Evolutionary conservation across 2,797 vertebrate species (phyloP).

Genomic region (Galagoides demidoff): DNA sequence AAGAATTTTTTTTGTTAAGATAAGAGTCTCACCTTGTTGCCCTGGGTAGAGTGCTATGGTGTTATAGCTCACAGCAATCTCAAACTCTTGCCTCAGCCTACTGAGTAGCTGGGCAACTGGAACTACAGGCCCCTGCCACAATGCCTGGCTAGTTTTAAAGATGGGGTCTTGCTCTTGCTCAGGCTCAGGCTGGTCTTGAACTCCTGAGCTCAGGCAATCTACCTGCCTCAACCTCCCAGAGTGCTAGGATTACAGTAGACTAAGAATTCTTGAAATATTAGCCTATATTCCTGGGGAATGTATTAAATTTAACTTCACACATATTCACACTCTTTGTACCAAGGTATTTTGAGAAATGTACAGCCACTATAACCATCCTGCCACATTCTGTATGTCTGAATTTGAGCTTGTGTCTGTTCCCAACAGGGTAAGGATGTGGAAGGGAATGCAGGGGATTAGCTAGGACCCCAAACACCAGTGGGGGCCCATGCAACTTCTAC

Average conservation of each 20-base stretch:
- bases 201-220: too few relatives aligned
- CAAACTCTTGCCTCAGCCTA: too few relatives aligned
- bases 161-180: too few relatives aligned
- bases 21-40: too few relatives aligned
- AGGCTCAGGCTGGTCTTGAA: too few relatives aligned
- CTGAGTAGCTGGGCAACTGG: too few relatives aligned
- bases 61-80: too few relatives aligned
- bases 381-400: neutral
- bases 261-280: neutral
- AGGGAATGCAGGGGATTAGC: neutral
- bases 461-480: neutral
- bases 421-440: neutral
- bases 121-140: too few relatives aligned
- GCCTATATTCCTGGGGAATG: neutral
- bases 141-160: too few relatives aligned
- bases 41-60: too few relatives aligned
- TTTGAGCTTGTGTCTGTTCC: neutral
- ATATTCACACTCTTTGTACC: neutral
- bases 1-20: neutral
- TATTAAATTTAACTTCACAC: slow-evolving; percentile 22
- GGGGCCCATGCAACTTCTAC: neutral
- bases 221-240: too few relatives aligned
- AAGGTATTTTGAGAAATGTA: slow-evolving; percentile 17
- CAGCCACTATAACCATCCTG: neutral
- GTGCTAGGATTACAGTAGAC: too few relatives aligned